Conservation (phyloP, 2,888 invertebrate genomes). For the Linyphia triangularis region DNA sequence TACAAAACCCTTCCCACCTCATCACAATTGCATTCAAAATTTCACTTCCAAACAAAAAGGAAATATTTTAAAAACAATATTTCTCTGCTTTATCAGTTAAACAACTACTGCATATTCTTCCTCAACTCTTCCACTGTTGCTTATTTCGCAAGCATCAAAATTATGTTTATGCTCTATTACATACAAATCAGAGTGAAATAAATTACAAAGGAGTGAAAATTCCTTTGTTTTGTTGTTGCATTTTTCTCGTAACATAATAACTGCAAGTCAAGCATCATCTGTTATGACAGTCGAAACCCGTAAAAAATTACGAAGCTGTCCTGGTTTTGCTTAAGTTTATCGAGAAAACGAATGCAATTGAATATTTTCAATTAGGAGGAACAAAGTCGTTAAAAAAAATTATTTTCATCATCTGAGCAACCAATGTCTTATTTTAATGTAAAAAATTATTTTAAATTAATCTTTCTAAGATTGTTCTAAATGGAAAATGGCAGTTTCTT, state of each 20-base stretch:
- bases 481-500: background rate
- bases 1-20: too few species aligned
- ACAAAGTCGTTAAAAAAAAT: background rate
- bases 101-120: background rate
- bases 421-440: too few species aligned
- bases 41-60: too few species aligned
- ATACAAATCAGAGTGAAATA: background rate
- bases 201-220: background rate
- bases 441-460: too few species aligned
- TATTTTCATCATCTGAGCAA: background rate
- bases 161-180: background rate
- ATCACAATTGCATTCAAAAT: too few species aligned
- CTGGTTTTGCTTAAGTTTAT: background rate
- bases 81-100: too few species aligned
- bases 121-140: background rate
- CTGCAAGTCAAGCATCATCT: background rate
- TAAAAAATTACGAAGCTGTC: background rate
- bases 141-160: background rate
- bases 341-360: constrained; percentile 9
- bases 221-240: too few species aligned
- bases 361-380: constrained; percentile 23
- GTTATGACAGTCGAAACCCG: background rate
- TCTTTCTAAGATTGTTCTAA: background rate
- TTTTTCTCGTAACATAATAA: constrained; percentile 19
- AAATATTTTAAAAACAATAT: too few species aligned